Percentiles rank a stretch among this genome's conserved stretches.
phyloP scores from a whole-genome alignment of 2,113 vertebrate genomes.

The Leuciscus idus region DNA sequence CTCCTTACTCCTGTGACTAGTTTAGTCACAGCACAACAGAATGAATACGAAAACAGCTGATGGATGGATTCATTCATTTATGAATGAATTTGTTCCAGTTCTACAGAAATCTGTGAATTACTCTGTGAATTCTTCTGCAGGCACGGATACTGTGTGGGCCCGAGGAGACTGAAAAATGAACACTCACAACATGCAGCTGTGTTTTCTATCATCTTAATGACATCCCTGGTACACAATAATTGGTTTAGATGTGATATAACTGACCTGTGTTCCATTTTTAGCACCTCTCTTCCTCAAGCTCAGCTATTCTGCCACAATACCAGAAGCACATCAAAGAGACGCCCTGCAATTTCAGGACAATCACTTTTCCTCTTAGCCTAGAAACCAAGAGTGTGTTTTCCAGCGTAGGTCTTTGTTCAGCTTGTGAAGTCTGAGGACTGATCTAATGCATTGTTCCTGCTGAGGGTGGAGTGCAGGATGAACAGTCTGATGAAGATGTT shows the following conservation, averaged over 20 bases:
- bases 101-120: slow-evolving; percentile 1
- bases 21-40: too few species aligned
- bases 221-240: slow-evolving; percentile 12
- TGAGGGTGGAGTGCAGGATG: slow-evolving; percentile 23
- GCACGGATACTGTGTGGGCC: background rate
- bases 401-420: slow-evolving; percentile 36
- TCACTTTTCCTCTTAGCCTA: slow-evolving; percentile 8
- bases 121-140: background rate
- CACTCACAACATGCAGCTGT: background rate
- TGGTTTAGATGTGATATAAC: slow-evolving; percentile 1
- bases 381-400: slow-evolving; percentile 32
- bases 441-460: slow-evolving; percentile 53
- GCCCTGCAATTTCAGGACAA: background rate
- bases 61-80: background rate
- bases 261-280: slow-evolving; percentile 5
- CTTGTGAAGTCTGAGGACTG: slow-evolving; percentile 26
- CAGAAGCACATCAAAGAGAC: slow-evolving; percentile 23
- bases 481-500: slow-evolving; percentile 50
- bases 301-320: slow-evolving; percentile 22
- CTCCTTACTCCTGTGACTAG: too few species aligned
- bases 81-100: background rate
- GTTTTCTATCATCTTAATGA: slow-evolving; percentile 7
- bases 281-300: background rate
- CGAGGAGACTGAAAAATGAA: background rate
- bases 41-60: too few species aligned